A percentile compares a stretch with the other conserved stretches of the same genome.
Conservation (phyloP, 2,113 vertebrate species). For the Ptilonorhynchus violaceus region DNA sequence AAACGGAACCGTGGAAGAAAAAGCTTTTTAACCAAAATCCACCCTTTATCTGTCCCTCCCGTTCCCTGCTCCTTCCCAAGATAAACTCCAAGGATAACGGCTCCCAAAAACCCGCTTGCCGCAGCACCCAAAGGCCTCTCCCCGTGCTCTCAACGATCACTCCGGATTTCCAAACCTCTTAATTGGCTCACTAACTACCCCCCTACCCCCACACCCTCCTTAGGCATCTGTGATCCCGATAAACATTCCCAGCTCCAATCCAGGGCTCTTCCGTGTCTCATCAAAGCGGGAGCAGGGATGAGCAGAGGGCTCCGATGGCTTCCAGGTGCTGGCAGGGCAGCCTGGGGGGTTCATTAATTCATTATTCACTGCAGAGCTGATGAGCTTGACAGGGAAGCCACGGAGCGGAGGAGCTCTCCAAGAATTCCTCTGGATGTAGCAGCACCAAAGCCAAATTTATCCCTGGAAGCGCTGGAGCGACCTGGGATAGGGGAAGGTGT, state of each 20-base stretch:
- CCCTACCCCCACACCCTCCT: background rate
- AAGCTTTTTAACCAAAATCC: background rate
- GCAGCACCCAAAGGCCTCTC: background rate
- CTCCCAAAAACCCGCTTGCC: background rate
- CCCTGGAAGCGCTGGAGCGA: background rate
- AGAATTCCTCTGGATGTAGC: background rate
- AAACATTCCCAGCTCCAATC: background rate
- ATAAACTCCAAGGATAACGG: background rate
- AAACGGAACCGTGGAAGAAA: background rate
- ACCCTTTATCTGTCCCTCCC: background rate
- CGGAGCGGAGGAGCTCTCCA: fast-evolving
- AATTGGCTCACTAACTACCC: slow-evolving; percentile 44
- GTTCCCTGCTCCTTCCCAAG: background rate
- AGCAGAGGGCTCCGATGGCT: background rate
- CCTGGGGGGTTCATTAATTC: slow-evolving; percentile 32
- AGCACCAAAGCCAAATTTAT: background rate
- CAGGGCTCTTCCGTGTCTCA: background rate
- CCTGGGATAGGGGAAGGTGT: fast-evolving
- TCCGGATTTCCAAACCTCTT: slow-evolving; percentile 56
- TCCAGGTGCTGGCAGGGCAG: background rate
- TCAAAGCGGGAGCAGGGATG: slow-evolving; percentile 27
- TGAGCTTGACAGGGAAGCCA: background rate
- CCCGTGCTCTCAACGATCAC: background rate
- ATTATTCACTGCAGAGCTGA: slow-evolving; percentile 6
- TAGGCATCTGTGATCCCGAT: background rate